Conservation (phyloP, 2,888 invertebrate genomes). For the Sarcophaga rosellei region DNA sequence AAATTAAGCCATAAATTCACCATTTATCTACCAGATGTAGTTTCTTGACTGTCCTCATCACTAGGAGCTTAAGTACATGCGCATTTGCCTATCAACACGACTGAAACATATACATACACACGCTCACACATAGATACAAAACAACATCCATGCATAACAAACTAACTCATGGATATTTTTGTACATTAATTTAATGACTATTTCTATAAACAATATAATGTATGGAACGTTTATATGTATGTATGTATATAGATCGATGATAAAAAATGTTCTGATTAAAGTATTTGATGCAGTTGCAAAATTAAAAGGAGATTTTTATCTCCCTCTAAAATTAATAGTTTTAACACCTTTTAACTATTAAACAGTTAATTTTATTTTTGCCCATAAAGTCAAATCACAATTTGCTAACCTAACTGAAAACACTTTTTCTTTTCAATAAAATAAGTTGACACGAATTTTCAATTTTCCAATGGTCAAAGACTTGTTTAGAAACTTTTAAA, state of each 20-base stretch:
- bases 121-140: not conserved
- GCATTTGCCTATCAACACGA: conserved; percentile 34
- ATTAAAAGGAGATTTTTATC: not conserved
- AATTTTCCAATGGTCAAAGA: no score
- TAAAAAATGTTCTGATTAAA: not conserved
- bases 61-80: conserved; percentile 63
- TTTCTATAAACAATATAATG: not conserved
- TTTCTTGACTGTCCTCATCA: conserved; percentile 79
- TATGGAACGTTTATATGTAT: not conserved
- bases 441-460: no score
- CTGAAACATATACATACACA: not conserved
- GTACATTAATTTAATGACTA: not conserved
- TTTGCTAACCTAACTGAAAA: no score
- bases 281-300: not conserved
- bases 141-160: no score
- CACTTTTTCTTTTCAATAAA: no score
- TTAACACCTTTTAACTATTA: not conserved
- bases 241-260: not conserved
- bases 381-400: no score
- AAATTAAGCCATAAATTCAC: conserved; percentile 81
- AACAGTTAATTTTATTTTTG: not conserved
- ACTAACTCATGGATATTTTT: not conserved
- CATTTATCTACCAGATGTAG: conserved; percentile 80
- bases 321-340: not conserved
- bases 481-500: no score